These are phyloP conservation scores for Oryctes rhinoceros DNA, from an alignment of 1,140 invertebrate genomes.

Conservation along the genomic window DNA sequence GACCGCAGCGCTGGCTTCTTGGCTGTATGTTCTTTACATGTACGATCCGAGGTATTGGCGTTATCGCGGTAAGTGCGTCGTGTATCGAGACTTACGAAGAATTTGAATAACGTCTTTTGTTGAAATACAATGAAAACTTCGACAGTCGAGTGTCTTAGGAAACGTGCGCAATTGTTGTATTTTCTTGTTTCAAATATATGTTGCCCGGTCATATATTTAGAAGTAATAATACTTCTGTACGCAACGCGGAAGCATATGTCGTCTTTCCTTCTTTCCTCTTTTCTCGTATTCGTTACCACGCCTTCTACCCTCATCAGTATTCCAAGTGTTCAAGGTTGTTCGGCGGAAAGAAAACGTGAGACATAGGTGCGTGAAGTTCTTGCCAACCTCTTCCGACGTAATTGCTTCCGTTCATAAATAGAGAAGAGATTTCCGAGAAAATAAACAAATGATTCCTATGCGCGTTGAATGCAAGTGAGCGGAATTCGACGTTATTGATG, in stretches of 20 bases:
- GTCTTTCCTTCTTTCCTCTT: neutral
- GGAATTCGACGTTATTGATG: neutral
- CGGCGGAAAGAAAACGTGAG: neutral
- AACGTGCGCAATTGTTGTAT: no score
- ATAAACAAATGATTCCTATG: constrained; percentile 9
- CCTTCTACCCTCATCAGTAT: neutral
- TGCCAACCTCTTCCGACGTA: neutral
- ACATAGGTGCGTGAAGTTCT: neutral
- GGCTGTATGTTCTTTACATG: no score
- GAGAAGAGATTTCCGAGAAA: constrained; percentile 13
- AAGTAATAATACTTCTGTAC: no score
- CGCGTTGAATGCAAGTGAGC: neutral
- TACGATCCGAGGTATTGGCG: no score
- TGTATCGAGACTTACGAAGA: no score
- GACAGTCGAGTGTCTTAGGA: no score
- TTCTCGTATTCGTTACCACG: neutral
- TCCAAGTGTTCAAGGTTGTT: neutral
- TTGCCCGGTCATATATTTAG: no score
- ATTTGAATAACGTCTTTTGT: no score
- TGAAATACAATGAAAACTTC: no score
- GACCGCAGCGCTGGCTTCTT: no score
- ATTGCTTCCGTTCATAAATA: constrained; percentile 10
- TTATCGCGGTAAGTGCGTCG: no score
- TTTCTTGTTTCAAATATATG: no score
- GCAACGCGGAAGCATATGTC: neutral